Evolutionary conservation across 37 sponge, comb jelly and placozoan genomes (phyloP).

Genomic region (Chondrosia reniformis): DNA sequence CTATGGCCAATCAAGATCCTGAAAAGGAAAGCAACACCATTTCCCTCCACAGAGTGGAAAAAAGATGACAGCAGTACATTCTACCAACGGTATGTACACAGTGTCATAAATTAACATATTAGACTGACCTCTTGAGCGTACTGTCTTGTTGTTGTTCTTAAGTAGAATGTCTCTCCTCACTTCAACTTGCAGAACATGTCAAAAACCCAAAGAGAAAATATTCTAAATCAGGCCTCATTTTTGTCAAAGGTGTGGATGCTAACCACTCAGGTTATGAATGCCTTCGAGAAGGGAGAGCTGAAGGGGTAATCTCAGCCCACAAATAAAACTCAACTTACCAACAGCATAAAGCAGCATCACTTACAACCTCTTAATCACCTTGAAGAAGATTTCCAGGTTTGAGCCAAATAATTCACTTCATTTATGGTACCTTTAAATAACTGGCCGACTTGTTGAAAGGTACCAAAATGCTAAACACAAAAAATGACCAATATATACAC

Average conservation of each 20-base stretch:
- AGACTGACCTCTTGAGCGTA: not conserved
- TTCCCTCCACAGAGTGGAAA: conserved; percentile 11
- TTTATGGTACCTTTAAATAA: no score
- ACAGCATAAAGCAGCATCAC: not conserved
- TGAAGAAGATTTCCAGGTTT: conserved; percentile 3
- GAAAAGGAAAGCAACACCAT: not conserved
- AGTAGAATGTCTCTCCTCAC: not conserved
- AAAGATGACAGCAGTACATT: conserved; percentile 5
- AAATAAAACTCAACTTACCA: not conserved
- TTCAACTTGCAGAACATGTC: not conserved
- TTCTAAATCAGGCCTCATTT: no score
- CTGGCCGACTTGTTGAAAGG: no score
- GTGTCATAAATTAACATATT: not conserved
- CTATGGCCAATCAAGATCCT: not conserved
- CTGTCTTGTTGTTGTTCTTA: not conserved
- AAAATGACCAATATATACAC: no score
- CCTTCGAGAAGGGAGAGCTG: no score
- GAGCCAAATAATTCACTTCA: no score
- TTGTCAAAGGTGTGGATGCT: no score
- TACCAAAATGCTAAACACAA: no score
- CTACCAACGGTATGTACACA: not conserved
- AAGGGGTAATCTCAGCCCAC: not conserved
- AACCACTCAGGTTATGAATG: no score
- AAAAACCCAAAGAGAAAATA: not conserved
- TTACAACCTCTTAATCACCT: conserved; percentile 20